Evolutionary conservation across 2,113 vertebrate species (phyloP), one percentile per base, ranked within the genome.

Genomic region (Percopsis transmontana): DNA sequence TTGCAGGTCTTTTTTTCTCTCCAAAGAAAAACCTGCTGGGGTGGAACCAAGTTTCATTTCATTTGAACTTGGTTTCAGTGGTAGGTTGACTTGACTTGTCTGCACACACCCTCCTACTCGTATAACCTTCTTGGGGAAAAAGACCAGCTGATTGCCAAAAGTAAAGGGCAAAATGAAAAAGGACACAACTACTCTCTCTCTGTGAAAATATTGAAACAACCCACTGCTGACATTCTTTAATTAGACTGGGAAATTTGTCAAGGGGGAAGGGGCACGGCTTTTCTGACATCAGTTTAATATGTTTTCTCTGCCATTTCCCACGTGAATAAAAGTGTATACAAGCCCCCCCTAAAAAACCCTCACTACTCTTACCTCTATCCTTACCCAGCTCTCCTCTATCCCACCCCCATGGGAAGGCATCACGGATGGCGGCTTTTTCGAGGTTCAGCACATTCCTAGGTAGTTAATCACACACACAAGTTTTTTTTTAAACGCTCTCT

Each of bases 251-350:
- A 71, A 64, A 56, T 6, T 45, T 79, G 69, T 82, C 84, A 82
- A 70, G 27, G 63, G 48, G 33, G 45, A 33, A 33, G 27, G 27
- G 8, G 27, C 27, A 33, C 21, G 78, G 80, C 72, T 79, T 81
- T 77, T 77, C 76, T 48, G 56, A 72, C 55, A 40, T 56, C 68
- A 68, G 74, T 85, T 83, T 81, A 80, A 84, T 85, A 68, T 85
- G 83, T 88, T 63, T 83, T 74, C 64, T 54, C 63, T 55, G 55
- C 72, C 62, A 74, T 87, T 88, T 89, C 88, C 80, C 88, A 89
- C 70, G 64, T 84, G 81, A 85, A 50, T 83, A 85, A 84, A 23
- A 23, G 51, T 53, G 51, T 21, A 18, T 21, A 13, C 20, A 12
- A 23, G 27, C 54, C 24, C 24, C 54, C 48, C 6, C 15, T 15